Evolutionary conservation across 2,888 invertebrate species (phyloP).

Genomic region (Apamea epomidion): DNA sequence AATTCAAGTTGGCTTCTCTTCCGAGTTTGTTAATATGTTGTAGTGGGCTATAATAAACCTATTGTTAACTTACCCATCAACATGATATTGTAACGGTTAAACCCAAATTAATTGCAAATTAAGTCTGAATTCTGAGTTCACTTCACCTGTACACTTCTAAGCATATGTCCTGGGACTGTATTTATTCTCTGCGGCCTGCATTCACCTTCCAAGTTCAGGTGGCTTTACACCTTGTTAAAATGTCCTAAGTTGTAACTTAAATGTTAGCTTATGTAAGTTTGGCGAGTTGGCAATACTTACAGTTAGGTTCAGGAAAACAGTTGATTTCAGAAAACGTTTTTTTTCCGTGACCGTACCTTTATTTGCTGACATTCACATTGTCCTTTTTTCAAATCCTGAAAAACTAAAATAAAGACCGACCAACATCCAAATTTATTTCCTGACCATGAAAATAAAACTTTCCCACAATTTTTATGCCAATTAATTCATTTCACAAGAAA

Average conservation of each 20-base stretch:
- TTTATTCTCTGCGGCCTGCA: conserved; percentile 9
- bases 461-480: not conserved
- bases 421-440: not conserved
- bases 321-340: not conserved
- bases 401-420: not conserved
- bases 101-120: not conserved
- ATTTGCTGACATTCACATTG: not conserved
- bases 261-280: conserved; percentile 34
- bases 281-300: not conserved
- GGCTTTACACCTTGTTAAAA: conserved; percentile 27
- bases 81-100: not conserved
- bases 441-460: not conserved
- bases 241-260: conserved; percentile 34
- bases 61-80: not conserved
- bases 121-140: not conserved
- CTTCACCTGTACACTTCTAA: not conserved
- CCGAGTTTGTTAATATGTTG: too few species aligned
- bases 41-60: not conserved
- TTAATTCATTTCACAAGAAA: conserved; percentile 1
- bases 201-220: conserved; percentile 10
- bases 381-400: too few species aligned
- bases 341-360: not conserved
- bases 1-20: too few species aligned
- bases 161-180: not conserved
- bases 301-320: not conserved